Conservation (phyloP, 2,113 vertebrate genomes). For the Dipodomys spectabilis region DNA sequence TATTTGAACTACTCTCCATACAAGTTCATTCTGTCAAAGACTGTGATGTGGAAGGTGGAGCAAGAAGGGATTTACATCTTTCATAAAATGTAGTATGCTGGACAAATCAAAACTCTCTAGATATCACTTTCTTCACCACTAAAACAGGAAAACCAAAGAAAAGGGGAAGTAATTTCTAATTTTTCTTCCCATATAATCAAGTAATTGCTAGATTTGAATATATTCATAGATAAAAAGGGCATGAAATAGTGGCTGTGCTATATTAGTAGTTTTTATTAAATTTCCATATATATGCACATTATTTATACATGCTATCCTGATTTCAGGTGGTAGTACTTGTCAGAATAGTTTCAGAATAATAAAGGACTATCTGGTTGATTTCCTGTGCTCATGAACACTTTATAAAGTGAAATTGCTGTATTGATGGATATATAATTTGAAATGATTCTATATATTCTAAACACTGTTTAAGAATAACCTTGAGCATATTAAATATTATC, state of each 20-base stretch:
- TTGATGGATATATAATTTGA: slow-evolving; percentile 12
- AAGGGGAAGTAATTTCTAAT: background rate
- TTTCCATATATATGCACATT: background rate
- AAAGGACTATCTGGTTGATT: background rate
- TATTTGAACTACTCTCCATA: background rate
- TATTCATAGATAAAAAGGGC: background rate
- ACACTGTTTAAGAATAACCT: background rate
- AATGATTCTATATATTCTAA: background rate
- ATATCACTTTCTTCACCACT: background rate
- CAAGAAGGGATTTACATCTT: background rate
- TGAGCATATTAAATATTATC: background rate
- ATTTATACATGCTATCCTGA: background rate
- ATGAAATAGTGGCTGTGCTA: background rate
- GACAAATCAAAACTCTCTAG: background rate
- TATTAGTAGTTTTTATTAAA: background rate
- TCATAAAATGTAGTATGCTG: background rate
- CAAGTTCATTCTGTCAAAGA: background rate
- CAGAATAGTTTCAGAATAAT: slow-evolving; percentile 26
- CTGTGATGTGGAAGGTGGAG: background rate
- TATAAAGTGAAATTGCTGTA: background rate
- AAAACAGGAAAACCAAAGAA: background rate
- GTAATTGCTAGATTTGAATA: background rate
- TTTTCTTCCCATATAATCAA: background rate
- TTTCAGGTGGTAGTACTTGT: background rate
- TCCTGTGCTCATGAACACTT: slow-evolving; percentile 18